Percentiles rank a stretch among this genome's conserved stretches.
phyloP scores from a whole-genome alignment of 1,140 invertebrate species.

The Drosophila bipectinata region DNA sequence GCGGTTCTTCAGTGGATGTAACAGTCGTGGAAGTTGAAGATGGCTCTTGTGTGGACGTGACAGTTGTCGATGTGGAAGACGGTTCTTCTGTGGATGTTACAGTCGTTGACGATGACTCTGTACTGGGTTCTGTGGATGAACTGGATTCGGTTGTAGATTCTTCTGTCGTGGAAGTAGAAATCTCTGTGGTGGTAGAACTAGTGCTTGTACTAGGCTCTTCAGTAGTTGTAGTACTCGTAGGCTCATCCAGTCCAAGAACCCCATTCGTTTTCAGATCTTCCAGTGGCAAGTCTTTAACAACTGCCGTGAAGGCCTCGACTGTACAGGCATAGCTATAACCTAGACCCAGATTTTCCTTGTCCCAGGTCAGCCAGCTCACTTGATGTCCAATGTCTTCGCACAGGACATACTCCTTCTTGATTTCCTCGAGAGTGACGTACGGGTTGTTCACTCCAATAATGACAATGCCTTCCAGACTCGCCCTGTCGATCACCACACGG shows the following conservation, averaged over 20 bases:
- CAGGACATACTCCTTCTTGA: constrained; percentile 83
- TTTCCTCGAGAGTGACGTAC: constrained; percentile 78
- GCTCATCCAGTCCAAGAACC: constrained; percentile 61
- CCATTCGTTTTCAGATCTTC: constrained; percentile 72
- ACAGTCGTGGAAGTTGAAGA: neutral
- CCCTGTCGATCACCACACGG: constrained; percentile 86
- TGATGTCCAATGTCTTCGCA: constrained; percentile 85
- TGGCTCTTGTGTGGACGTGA: neutral
- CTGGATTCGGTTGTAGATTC: constrained; percentile 5
- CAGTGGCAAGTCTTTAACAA: constrained; percentile 83
- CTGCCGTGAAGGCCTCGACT: constrained; percentile 86
- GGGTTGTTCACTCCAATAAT: constrained; percentile 87
- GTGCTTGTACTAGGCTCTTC: constrained; percentile 8
- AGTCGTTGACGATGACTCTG: neutral
- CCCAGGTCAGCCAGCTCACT: constrained; percentile 85
- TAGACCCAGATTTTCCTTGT: constrained; percentile 84
- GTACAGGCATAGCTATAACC: constrained; percentile 89
- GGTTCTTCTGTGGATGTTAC: constrained; percentile 10
- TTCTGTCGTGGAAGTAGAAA: constrained; percentile 6
- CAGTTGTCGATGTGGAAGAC: constrained; percentile 2
- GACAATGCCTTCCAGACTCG: constrained; percentile 84
- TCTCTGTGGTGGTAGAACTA: constrained; percentile 6
- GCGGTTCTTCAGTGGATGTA: neutral
- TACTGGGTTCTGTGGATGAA: constrained; percentile 7
- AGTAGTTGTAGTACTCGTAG: constrained; percentile 21